Percentiles rank a stretch among this genome's conserved stretches.
These are phyloP conservation scores for Parazoanthus atlanticus DNA, from an alignment of 92 coral and sea anemone genomes.

Conservation along the genomic window DNA sequence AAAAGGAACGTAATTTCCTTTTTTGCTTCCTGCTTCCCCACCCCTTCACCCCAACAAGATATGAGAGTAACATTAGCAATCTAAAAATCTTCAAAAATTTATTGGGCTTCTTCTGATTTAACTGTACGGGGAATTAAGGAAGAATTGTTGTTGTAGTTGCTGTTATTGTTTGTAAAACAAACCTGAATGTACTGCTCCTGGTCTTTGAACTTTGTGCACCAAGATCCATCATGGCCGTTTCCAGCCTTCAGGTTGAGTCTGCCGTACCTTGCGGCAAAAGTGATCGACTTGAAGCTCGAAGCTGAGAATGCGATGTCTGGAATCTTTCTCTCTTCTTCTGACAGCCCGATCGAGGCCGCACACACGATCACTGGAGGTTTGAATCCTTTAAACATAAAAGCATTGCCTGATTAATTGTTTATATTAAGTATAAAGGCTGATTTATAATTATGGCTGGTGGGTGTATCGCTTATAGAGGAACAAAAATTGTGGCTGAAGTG, in stretches of 20 bases:
- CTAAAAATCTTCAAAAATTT: too few species aligned
- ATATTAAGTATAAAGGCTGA: too few species aligned
- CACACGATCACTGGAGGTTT: constrained; percentile 28
- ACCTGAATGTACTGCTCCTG: constrained; percentile 34
- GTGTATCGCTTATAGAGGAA: too few species aligned
- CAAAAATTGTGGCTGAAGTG: too few species aligned
- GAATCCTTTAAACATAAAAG: constrained; percentile 9
- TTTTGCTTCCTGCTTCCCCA: too few species aligned
- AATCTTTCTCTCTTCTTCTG: constrained; percentile 20
- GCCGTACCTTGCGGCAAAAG: constrained; percentile 17
- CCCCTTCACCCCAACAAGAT: too few species aligned
- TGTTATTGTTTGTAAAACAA: background rate
- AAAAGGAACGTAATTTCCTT: too few species aligned
- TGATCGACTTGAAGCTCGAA: constrained; percentile 24
- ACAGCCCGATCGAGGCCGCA: constrained; percentile 20
- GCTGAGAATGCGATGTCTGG: constrained; percentile 29
- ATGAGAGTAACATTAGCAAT: too few species aligned
- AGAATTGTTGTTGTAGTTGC: too few species aligned
- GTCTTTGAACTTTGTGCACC: constrained; percentile 38
- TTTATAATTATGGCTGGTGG: too few species aligned
- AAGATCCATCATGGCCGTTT: constrained; percentile 35
- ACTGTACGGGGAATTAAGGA: too few species aligned
- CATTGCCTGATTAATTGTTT: background rate
- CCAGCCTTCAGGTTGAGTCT: constrained; percentile 25
- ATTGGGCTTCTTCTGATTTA: too few species aligned